Conservation (phyloP, 2,888 invertebrate species). For the Eupelmus urozonus region DNA sequence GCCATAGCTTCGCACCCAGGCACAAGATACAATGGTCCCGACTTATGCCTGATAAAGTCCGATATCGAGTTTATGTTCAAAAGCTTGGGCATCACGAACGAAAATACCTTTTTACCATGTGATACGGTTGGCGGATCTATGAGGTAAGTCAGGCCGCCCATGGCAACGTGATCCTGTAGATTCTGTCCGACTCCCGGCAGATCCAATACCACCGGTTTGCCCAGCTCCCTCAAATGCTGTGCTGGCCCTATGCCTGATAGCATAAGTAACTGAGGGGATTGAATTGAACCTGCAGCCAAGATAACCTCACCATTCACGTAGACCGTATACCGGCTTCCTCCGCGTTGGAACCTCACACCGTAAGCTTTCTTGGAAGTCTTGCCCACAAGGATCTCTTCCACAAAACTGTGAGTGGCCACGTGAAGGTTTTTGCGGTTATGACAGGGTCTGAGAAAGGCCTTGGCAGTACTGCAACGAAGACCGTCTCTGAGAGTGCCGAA, state of each 20-base stretch:
- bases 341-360: constrained; percentile 84
- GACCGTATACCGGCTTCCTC: constrained; percentile 78
- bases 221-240: constrained; percentile 81
- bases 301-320: constrained; percentile 86
- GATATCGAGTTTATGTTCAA: constrained; percentile 82
- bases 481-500: constrained; percentile 89
- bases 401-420: constrained; percentile 84
- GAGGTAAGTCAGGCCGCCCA: constrained; percentile 85
- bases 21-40: constrained; percentile 86
- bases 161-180: constrained; percentile 89
- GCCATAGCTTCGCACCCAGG: constrained; percentile 89
- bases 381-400: constrained; percentile 84
- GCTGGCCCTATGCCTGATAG: constrained; percentile 89
- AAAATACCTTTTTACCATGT: constrained; percentile 75
- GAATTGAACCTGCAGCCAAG: constrained; percentile 90
- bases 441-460: constrained; percentile 86
- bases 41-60: constrained; percentile 81
- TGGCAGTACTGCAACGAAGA: constrained; percentile 89
- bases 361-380: constrained; percentile 81
- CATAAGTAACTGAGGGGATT: constrained; percentile 92
- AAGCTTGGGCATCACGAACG: constrained; percentile 84
- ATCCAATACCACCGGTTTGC: constrained; percentile 81
- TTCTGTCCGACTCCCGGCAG: constrained; percentile 88
- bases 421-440: constrained; percentile 86
- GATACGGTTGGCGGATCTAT: constrained; percentile 81